phyloP scores from a whole-genome alignment of 2,888 invertebrate species.

The Drosophila subsilvestris region DNA sequence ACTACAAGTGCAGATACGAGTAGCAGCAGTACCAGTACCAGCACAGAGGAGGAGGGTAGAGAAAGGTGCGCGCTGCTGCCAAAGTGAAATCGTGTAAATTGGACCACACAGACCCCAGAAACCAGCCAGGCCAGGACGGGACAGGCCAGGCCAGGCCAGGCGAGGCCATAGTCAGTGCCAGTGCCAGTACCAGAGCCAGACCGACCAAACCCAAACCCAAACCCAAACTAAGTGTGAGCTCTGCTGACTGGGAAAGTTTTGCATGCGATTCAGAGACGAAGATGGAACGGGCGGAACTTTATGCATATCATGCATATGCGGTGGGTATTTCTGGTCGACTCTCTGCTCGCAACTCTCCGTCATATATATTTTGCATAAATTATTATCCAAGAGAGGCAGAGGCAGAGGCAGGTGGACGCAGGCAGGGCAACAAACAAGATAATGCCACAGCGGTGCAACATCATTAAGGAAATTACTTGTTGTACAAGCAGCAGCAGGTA shows the following conservation, averaged over 20 bases:
- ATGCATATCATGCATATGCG: conserved; percentile 50
- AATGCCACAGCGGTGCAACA: conserved; percentile 74
- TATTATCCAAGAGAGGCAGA: conserved; percentile 55
- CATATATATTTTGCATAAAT: conserved; percentile 77
- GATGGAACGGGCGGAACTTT: conserved; percentile 30
- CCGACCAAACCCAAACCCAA: conserved; percentile 10
- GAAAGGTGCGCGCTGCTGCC: conserved; percentile 28
- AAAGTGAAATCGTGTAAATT: conserved; percentile 79
- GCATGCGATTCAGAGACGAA: conserved; percentile 35
- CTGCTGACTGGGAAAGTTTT: conserved; percentile 42
- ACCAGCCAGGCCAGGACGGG: conserved; percentile 34
- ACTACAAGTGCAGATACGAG: conserved; percentile 43
- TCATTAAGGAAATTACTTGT: conserved; percentile 80
- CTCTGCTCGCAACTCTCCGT: conserved; percentile 23
- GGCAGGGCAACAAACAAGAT: conserved; percentile 70
- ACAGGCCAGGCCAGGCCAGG: conserved; percentile 10
- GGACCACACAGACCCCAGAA: conserved; percentile 73
- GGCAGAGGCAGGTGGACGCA: too few species aligned
- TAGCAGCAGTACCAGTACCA: conserved; percentile 23
- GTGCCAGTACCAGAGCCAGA: neutral
- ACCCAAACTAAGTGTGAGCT: conserved; percentile 14
- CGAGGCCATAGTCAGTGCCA: conserved; percentile 32
- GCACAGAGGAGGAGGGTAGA: conserved; percentile 4
- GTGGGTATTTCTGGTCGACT: conserved; percentile 6
- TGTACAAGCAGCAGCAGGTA: conserved; percentile 72